Conservation (phyloP, 2,888 invertebrate species). For the Liodrosophila aerea region DNA sequence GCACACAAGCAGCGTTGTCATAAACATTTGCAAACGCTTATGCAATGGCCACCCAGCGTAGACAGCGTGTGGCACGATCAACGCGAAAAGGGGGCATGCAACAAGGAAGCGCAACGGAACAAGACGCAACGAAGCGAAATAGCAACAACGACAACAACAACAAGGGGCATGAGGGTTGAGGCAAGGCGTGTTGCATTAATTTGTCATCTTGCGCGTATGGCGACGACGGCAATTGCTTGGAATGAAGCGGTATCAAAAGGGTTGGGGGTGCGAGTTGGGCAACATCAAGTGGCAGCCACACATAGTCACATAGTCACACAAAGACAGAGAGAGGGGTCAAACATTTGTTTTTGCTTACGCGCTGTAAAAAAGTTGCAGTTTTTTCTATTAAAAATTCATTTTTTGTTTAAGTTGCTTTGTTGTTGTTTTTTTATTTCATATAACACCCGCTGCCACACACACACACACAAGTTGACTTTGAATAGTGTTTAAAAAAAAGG, state of each 20-base stretch:
- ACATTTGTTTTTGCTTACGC: slow-evolving; percentile 58
- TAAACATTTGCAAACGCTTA: slow-evolving; percentile 49
- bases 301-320: slow-evolving; percentile 1
- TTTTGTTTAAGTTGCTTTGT: slow-evolving; percentile 21
- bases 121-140: slow-evolving; percentile 13
- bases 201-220: slow-evolving; percentile 68
- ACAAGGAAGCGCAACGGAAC: slow-evolving; percentile 4
- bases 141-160: slow-evolving; percentile 12
- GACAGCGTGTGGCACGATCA: slow-evolving; percentile 10
- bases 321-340: slow-evolving; percentile 18
- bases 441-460: slow-evolving; percentile 20
- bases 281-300: slow-evolving; percentile 62
- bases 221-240: slow-evolving; percentile 47
- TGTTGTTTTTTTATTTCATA: slow-evolving; percentile 31
- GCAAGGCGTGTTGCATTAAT: slow-evolving; percentile 59
- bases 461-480: slow-evolving; percentile 56
- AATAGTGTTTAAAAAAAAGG: slow-evolving; percentile 35
- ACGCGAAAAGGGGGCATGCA: background rate
- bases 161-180: background rate
- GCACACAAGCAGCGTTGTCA: slow-evolving; percentile 34
- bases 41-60: slow-evolving; percentile 57
- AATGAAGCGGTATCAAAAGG: slow-evolving; percentile 8
- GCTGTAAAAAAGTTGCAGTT: slow-evolving; percentile 55
- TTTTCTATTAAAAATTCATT: slow-evolving; percentile 41
- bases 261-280: slow-evolving; percentile 5